Base-by-base conservation (phyloP, 1,140 invertebrate species). In the Tetraneura akinire region DNA sequence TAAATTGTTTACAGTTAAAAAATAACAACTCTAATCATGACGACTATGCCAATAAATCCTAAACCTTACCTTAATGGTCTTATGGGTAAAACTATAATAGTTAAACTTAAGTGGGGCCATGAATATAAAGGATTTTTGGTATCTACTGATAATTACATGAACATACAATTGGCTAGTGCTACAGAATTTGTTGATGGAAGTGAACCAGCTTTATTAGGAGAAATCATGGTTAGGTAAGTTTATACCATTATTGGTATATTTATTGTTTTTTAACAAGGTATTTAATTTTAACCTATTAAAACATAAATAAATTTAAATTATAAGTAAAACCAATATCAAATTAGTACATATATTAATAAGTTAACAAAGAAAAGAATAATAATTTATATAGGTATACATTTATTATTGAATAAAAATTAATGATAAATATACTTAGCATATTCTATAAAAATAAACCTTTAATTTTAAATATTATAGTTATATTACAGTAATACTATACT, bases 41-140 rank as follows among this genome's bases (percentile, higher is more conserved):
- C 92, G 83, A 90, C 94, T 87, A 95, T 98, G 91, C 97, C 97
- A 84, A 93, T 99, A 84, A 99, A 99, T 87, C 98, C 98, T 5
- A 99, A 99, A 90, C 98, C 98, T 81, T 99, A 99, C 87, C 88
- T 99, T 32, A 99, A 99, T 88, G 93, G 93, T 84, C 89, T 99
- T 18, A 98, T 96, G 2, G 98, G 98, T 32, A 99, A 99, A 88
- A 91, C 95, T 55, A 96, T 99, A 16, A 91, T 98, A 84, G 95
- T 98, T 1, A 99, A 99, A 89, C 88, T 99, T 60, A 99, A 99
- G 86, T 99, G 98, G 98, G 98, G 98, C 45, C 97, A 99, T 86
- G 98, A 99, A 87, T 99, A 99, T 86, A 98, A 98, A 90, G 98
- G 98, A 11, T 94, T 96, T 82, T 86, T 99, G 29, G 96, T 99